Evolutionary conservation across 2,797 vertebrate species (phyloP).

Genomic region (Strix occidentalis): DNA sequence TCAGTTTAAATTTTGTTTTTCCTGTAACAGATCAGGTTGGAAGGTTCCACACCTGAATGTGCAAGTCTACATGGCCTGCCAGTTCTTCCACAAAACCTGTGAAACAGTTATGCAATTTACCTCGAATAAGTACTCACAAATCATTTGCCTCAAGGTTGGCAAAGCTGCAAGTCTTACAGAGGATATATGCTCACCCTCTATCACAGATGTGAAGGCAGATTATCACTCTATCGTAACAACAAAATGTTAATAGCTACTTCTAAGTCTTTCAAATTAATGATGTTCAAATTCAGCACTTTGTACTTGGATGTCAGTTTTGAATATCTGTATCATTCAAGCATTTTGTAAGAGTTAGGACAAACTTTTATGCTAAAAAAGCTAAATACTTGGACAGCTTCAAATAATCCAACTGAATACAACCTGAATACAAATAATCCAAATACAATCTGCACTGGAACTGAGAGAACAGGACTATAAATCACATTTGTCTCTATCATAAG

Average conservation of each 20-base stretch:
- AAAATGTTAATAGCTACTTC: background rate
- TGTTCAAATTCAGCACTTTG: background rate
- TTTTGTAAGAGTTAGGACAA: background rate
- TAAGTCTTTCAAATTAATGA: background rate
- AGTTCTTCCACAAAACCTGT: background rate
- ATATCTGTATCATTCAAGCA: background rate
- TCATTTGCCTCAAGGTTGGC: background rate
- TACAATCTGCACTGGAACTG: background rate
- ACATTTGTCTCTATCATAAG: background rate
- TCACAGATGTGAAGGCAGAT: background rate
- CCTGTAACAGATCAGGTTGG: background rate
- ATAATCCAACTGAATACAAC: background rate
- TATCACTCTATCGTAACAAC: fast-evolving
- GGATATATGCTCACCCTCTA: background rate
- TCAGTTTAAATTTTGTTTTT: background rate
- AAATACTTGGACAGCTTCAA: background rate
- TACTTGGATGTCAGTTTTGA: background rate
- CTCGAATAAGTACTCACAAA: background rate
- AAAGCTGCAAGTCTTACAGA: background rate
- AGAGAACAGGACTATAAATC: background rate
- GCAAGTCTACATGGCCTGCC: background rate
- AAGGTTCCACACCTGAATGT: background rate
- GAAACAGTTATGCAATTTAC: background rate
- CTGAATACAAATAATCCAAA: background rate
- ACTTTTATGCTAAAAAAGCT: background rate